Base-by-base conservation (phyloP, 1,140 invertebrate species). In the Diachasmimorpha longicaudata region DNA sequence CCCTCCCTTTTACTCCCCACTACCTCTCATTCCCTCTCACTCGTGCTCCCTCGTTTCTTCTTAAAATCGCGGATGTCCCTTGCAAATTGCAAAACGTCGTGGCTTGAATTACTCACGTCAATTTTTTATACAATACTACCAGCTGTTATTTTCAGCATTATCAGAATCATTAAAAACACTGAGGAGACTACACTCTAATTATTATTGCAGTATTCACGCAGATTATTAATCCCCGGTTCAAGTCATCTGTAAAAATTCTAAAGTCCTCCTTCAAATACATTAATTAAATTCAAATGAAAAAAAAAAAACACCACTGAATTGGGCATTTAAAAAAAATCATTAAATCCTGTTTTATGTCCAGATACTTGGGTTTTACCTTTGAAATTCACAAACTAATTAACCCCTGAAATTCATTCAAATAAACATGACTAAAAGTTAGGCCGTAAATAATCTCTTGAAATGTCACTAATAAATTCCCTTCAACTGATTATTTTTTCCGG, bases 11-110 rank as follows among this genome's bases (percentile, higher is more conserved):
- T 67, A 37, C 14, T 42, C 23, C 36, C 25, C 25, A 23, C 36
- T 19, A 19, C 48, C 55, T 23, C 19, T 58, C 14, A 11, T 68
- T 25, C 5, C n/a, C 66, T 68, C 21, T 1, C 23, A 25, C 19
- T 21, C 21, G 2, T 39, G n/a, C 39, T n/a, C 42, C 19, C 58
- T 31, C 23, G 23, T 63, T 63, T 63, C 21, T 63, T 25, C 58
- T 63, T 63, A 63, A 63, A 63, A 63, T 74, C 39, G 44, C 63
- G 72, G 66, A 75, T 70, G 73, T 70, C 66, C 9, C 39, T 42
- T 13, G 25, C 42, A 75, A 63, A 63, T 63, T 63, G 23, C 58
- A 31, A 63, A 13, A 63, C 58, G 58, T 63, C 58, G 58, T 63
- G 58, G 16, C 58, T 63, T 63, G 58, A 63, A 63, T 63, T 63